These are phyloP conservation scores for Oryzias celebensis DNA, from an alignment of 2,113 vertebrate genomes.

Conservation along the genomic window DNA sequence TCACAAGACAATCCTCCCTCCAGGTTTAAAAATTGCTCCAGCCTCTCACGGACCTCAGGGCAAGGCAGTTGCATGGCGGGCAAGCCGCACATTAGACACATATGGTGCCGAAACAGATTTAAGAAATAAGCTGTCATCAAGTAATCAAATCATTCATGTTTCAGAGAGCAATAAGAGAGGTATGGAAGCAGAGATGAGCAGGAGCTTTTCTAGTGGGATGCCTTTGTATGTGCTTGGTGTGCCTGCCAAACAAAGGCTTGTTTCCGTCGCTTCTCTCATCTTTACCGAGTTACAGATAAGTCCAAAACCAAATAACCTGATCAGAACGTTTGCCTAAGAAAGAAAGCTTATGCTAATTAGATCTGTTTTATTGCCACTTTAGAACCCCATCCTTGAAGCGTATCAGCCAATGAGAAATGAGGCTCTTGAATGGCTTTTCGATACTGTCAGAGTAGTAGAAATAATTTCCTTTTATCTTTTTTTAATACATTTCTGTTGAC, in stretches of 20 bases:
- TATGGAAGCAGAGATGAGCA: conserved; percentile 50
- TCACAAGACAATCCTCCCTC: conserved; percentile 66
- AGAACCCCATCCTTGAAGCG: too few relatives aligned
- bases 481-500: too few relatives aligned
- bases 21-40: conserved; percentile 64
- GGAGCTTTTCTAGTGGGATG: conserved; percentile 55
- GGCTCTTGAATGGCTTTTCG: too few relatives aligned
- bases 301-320: conserved; percentile 10
- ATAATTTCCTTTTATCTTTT: too few relatives aligned
- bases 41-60: conserved; percentile 62
- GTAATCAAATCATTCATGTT: conserved; percentile 79
- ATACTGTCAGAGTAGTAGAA: too few relatives aligned
- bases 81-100: conserved; percentile 66
- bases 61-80: conserved; percentile 48
- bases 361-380: conserved; percentile 1
- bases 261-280: conserved; percentile 19
- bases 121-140: conserved; percentile 78
- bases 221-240: conserved; percentile 60
- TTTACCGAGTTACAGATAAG: conserved; percentile 4
- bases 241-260: conserved; percentile 57
- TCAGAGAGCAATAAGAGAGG: conserved; percentile 72
- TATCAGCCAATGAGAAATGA: too few relatives aligned
- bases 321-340: neutral
- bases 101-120: conserved; percentile 78
- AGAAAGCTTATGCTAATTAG: conserved; percentile 5